Base-by-base conservation (phyloP, 23 tunicate species). In the Diplosoma virens region DNA sequence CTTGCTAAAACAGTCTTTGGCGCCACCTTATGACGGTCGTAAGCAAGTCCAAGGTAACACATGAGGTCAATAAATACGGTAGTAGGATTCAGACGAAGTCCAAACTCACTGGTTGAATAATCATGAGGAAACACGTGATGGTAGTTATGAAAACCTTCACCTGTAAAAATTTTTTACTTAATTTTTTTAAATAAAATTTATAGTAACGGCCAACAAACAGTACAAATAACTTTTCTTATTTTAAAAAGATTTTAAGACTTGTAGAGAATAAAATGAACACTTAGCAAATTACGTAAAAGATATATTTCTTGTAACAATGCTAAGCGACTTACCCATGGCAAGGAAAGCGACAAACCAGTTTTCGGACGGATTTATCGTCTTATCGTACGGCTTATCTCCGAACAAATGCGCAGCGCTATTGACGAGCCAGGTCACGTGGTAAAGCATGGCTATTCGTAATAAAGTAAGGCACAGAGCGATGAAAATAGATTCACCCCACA, bases 131-230 rank as follows among this genome's bases (percentile, higher is more conserved):
- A 89, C 20, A 81, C 80, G 70, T 89, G 96, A 65, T 89, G 96
- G 59, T 83, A 89, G 50, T 89, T 89, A 78, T 89, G 96, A 46
- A 66, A 83, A n/a, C 96, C 96, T 71, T 89, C 96, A 35, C 96
- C 96, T 89, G 61, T 3, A 33, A 34, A 68, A 68, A n/a, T 54
- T 24, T n/a, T 9, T 55, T 55, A n/a, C n/a, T n/a, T n/a, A n/a
- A 46, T 46, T n/a, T n/a, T n/a, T n/a, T n/a, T n/a, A n/a, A n/a
- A 71, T 16, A 45, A 41, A 66, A 17, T 17, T 17, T n/a, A n/a
- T n/a, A n/a, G n/a, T 65, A 32, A 32, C 41, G 23, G 61, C 23
- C 22, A 55, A 55, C 9, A 41, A 9, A 41, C 14, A 14, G 9
- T 41, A 7, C 14, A 41, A 41, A 7, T 41, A 41, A 41, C 9